Evolutionary conservation across 2,888 invertebrate genomes (phyloP).

Genomic region (Drosophila demipolita): DNA sequence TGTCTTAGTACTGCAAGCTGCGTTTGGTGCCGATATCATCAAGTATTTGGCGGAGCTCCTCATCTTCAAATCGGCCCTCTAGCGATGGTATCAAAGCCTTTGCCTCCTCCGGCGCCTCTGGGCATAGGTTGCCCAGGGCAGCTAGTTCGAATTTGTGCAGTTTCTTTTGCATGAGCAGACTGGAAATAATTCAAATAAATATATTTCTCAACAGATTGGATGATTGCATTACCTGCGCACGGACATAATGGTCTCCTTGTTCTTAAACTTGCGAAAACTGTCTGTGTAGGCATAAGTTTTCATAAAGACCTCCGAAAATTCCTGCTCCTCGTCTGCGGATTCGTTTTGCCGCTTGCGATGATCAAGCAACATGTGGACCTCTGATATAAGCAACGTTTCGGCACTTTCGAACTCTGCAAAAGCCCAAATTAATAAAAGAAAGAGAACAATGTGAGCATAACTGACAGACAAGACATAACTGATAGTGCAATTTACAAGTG

Average conservation of each 20-base stretch:
- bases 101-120: conserved; percentile 99
- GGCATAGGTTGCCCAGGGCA: conserved; percentile 98
- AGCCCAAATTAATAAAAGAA: background rate
- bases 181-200: conserved; percentile 85
- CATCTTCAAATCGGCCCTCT: conserved; percentile 98
- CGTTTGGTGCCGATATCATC: conserved; percentile 99
- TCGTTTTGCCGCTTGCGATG: conserved; percentile 99
- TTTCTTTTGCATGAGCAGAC: conserved; percentile 96
- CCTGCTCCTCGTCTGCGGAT: conserved; percentile 98
- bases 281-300: conserved; percentile 98
- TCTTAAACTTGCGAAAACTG: conserved; percentile 98
- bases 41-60: conserved; percentile 97
- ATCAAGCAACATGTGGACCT: conserved; percentile 97
- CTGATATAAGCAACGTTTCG: conserved; percentile 97
- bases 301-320: conserved; percentile 99
- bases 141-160: conserved; percentile 99
- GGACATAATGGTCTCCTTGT: conserved; percentile 98
- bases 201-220: background rate
- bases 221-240: conserved; percentile 91
- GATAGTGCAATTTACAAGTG: conserved; percentile 65
- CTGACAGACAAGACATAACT: conserved; percentile 12
- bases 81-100: conserved; percentile 98
- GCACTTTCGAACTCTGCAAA: conserved; percentile 97
- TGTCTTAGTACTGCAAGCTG: conserved; percentile 95
- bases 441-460: background rate